phyloP scores from a whole-genome alignment of 1,140 invertebrate species.

The Drosophila lowei region DNA sequence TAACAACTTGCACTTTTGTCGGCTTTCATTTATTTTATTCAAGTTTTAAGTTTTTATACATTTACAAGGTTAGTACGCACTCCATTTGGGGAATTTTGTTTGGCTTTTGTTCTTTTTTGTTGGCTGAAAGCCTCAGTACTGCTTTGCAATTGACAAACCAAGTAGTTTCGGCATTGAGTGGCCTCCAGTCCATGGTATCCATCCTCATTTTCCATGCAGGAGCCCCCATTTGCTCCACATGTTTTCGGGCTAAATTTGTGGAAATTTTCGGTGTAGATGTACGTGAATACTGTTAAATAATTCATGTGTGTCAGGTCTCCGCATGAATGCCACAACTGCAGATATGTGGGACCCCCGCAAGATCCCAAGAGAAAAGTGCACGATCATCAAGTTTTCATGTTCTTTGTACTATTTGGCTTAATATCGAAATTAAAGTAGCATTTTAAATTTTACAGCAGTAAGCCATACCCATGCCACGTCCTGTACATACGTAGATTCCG shows the following conservation, averaged over 20 bases:
- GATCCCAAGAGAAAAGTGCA: slow-evolving; percentile 25
- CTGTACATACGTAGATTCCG: neutral
- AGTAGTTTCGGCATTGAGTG: neutral
- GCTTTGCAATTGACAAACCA: slow-evolving; percentile 19
- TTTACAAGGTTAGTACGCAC: slow-evolving; percentile 35
- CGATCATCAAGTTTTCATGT: slow-evolving; percentile 37
- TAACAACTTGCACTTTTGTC: slow-evolving; percentile 36
- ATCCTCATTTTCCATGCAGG: neutral
- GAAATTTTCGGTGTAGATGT: slow-evolving; percentile 5
- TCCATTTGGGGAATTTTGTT: too few species aligned
- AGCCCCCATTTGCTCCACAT: neutral
- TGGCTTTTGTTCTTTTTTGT: neutral
- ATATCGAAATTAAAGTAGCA: slow-evolving; percentile 40
- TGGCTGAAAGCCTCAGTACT: slow-evolving; percentile 4
- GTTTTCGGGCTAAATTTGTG: slow-evolving; percentile 13
- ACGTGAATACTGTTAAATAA: neutral
- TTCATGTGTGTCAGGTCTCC: slow-evolving; percentile 8
- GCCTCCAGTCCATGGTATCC: neutral
- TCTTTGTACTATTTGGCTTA: slow-evolving; percentile 13
- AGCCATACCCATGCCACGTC: neutral
- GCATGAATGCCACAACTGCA: slow-evolving; percentile 38
- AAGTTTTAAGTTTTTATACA: slow-evolving; percentile 6
- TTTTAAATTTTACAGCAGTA: slow-evolving; percentile 45
- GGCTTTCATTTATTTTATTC: neutral
- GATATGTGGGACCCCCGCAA: slow-evolving; percentile 1